Percentiles rank a stretch among this genome's conserved stretches.
Conservation (phyloP, 2,888 invertebrate genomes). For the Pecten maximus region DNA sequence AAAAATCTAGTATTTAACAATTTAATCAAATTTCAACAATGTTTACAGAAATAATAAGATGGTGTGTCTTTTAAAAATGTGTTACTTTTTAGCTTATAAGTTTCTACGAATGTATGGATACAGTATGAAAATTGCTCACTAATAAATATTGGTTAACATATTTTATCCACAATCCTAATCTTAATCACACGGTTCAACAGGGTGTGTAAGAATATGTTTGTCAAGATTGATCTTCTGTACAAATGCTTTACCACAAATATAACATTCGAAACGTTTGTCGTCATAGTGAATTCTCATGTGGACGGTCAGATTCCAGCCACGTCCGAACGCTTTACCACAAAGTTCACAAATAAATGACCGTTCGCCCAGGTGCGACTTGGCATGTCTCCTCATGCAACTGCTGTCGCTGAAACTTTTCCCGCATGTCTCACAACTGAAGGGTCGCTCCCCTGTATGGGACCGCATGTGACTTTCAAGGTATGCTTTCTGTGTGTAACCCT, state of each 20-base stretch:
- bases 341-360: slow-evolving; percentile 2
- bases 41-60: too few species aligned
- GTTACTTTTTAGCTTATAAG: too few species aligned
- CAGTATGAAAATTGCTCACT: too few species aligned
- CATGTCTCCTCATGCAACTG: not conserved
- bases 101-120: too few species aligned
- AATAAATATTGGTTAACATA: too few species aligned
- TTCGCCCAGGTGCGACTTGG: not conserved
- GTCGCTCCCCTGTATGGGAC: slow-evolving; percentile 21
- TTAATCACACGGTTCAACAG: slow-evolving; percentile 5
- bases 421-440: slow-evolving; percentile 21
- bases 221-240: not conserved
- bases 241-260: slow-evolving; percentile 36
- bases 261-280: slow-evolving; percentile 24
- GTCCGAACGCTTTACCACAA: not conserved
- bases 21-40: too few species aligned
- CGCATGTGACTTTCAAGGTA: slow-evolving; percentile 1
- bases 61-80: too few species aligned
- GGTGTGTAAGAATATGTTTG: not conserved
- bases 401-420: not conserved
- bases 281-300: slow-evolving; percentile 29
- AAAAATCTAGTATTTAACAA: too few species aligned
- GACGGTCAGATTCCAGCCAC: not conserved
- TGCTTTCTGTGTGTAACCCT: not conserved
- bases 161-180: too few species aligned